Base-by-base conservation (phyloP, 2,888 invertebrate genomes). In the Lypha dubia region DNA sequence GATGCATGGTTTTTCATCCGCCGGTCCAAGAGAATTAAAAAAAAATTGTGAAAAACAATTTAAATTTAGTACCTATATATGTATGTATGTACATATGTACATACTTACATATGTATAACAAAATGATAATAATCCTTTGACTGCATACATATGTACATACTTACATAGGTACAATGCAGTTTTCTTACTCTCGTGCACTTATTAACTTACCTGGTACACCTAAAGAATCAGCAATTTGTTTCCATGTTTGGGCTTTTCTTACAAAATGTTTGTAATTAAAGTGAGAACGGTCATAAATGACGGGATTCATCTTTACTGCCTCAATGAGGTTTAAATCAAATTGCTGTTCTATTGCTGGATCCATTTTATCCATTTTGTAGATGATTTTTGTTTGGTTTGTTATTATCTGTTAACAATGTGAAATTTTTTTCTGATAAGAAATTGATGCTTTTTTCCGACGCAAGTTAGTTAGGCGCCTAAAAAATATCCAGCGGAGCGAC, bases 231-330 rank as follows among this genome's bases (percentile, higher is more conserved):
- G 90, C 90, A 56, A 90, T 90, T 87, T 90, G 90, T 80, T 90
- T 90, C 90, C 90, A 90, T 46, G 91, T 90, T 84, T 91, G 90
- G 56, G 90, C 90, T 87, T 90, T 90, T 81, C 90, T 88, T 67
- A 90, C 90, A 85, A 90, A 90, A 86, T 90, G 90, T 85, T 90
- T 90, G 71, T 90, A 90, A 83, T 90, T 90, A 84, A 91, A 91
- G 83, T 90, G 90, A 8, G 90, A 90, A 9, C 90, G 90, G 87
- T 90, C 90, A 86, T 90, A 90, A 80, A 90, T 90, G 76, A 90
- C 90, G 80, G 90, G 90, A 88, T 90, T 90, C 88, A 91, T 89
- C 88, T 90, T 90, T 13, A 90, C 90, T 49, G 90, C 90, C 84
- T 90, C 90, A 76, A 90, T 90, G 8, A 90, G 88, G 87, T 90